Conservation (phyloP, 2,113 vertebrate species). For the Plestiodon gilberti region DNA sequence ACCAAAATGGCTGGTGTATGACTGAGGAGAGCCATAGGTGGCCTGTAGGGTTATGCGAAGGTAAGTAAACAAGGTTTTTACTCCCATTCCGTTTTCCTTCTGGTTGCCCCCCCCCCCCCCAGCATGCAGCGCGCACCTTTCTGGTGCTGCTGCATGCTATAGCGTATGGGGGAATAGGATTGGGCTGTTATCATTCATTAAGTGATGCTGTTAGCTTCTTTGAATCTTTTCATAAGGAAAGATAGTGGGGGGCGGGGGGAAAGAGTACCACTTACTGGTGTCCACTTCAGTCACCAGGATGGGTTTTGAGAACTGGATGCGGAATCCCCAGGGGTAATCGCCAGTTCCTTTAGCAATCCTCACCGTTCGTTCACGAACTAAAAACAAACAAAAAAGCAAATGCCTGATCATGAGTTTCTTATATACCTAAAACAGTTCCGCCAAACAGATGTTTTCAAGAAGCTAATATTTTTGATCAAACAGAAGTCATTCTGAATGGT, state of each 20-base stretch:
- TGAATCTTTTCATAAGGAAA: not conserved
- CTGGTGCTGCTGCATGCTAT: no score
- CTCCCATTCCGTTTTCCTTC: no score
- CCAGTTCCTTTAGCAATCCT: conserved; percentile 86
- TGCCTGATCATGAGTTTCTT: not conserved
- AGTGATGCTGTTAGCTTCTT: not conserved
- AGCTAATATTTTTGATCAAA: not conserved
- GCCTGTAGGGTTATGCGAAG: no score
- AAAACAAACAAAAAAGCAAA: conserved; percentile 24
- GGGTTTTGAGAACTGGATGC: conserved; percentile 93
- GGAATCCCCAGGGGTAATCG: conserved; percentile 91
- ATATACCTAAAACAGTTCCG: not conserved
- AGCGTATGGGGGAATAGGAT: no score
- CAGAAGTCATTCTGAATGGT: not conserved
- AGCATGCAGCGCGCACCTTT: no score
- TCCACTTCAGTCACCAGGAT: conserved; percentile 94
- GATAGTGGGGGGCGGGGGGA: not conserved
- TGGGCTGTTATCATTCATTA: not conserved
- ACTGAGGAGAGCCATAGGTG: no score
- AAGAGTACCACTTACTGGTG: conserved; percentile 83
- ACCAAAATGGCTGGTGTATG: no score
- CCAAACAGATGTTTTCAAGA: not conserved
- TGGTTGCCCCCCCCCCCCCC: no score
- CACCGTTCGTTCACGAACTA: conserved; percentile 89
- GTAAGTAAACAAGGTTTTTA: no score